Base-by-base conservation (phyloP, 2,113 vertebrate species). In the Nibea albiflora region DNA sequence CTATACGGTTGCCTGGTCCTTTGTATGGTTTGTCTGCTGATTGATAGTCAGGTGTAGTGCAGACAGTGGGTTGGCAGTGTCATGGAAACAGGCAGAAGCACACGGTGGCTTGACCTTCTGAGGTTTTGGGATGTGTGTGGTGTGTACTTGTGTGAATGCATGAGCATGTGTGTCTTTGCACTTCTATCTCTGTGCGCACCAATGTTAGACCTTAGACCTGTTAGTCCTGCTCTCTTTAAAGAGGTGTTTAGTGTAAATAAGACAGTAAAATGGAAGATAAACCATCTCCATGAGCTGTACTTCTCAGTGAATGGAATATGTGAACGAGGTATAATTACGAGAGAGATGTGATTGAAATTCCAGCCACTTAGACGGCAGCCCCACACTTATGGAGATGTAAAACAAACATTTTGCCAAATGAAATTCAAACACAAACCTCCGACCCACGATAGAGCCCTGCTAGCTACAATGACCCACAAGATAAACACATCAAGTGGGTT, bases 61-160 rank as follows among this genome's bases (percentile, higher is more conserved):
- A 61, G 65, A 14, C 80, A 60, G 19, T 50, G 60, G 47, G 52
- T 62, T 69, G 47, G 10, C 67, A 86, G 76, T 66, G 87, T 86
- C 80, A 88, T 86, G 83, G 85, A 86, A 91, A 90, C 81, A 28
- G 49, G 57, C 80, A 78, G 66, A 63, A 54, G 67, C 52, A 24
- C 71, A 66, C 44, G 58, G 69, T 16, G 68, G 56, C 52, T 72
- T 78, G 76, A 87, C 75, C 84, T 80, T 85, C 64, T 76, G 26
- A 68, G 69, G 66, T 61, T 62, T 73, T 50, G 28, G 75, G 20
- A 62, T 79, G 73, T 35, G 46, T 53, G 64, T 79, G 54, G 35
- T 53, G 64, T 79, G 54, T 46, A 26, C 22, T 4, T 70, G 53
- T 76, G 60, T 74, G 28, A 52, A 22, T 84, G 71, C 5, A 11